Conservation (phyloP, 2,888 invertebrate genomes). For the Drosophila prostipennis region DNA sequence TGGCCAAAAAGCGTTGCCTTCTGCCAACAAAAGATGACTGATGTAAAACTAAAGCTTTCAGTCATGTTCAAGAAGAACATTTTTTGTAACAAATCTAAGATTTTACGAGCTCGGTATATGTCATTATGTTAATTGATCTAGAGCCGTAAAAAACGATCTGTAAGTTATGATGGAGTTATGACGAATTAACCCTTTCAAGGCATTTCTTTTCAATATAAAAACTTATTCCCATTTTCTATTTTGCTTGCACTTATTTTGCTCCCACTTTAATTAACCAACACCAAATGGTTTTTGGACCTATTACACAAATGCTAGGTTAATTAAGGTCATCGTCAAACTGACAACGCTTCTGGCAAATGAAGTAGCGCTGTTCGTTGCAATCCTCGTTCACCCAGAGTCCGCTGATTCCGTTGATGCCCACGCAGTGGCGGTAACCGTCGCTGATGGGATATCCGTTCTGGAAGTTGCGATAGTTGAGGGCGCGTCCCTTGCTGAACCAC, state of each 20-base stretch:
- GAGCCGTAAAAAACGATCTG: no score
- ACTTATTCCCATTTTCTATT: not conserved
- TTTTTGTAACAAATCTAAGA: no score
- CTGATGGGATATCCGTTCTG: constrained; percentile 5
- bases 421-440: constrained; percentile 30
- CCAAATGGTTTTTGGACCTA: not conserved
- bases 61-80: no score
- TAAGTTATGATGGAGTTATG: no score
- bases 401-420: constrained; percentile 24
- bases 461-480: constrained; percentile 52
- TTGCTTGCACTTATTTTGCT: constrained; percentile 6
- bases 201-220: not conserved
- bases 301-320: not conserved
- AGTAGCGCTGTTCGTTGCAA: constrained; percentile 25
- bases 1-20: not conserved
- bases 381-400: constrained; percentile 48
- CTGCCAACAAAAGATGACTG: not conserved
- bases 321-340: constrained; percentile 22
- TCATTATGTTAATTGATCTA: no score
- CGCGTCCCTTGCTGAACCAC: constrained; percentile 63
- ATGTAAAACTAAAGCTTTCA: not conserved
- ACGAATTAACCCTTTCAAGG: no score
- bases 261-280: constrained; percentile 1
- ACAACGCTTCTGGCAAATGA: constrained; percentile 35
- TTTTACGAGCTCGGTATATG: no score